These are phyloP conservation scores for Agrotis exclamationis DNA, from an alignment of 2,888 invertebrate genomes.

Conservation along the genomic window DNA sequence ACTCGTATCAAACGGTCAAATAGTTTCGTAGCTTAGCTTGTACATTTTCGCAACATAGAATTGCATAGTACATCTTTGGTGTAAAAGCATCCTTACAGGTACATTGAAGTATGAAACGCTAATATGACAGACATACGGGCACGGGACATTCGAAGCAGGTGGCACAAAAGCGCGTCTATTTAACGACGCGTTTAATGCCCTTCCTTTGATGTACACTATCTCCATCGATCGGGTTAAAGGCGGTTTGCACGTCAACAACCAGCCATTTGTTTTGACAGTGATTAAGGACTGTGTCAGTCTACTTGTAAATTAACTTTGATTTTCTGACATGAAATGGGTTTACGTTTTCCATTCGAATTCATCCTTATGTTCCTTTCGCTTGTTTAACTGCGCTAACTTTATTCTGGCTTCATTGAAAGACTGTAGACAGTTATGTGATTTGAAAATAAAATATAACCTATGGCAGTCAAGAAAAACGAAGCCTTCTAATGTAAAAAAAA, in stretches of 20 bases:
- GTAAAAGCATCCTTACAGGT: slow-evolving; percentile 9
- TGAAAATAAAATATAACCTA: too few species aligned
- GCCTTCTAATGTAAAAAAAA: too few species aligned
- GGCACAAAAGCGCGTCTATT: slow-evolving; percentile 61
- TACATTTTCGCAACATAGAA: too few species aligned
- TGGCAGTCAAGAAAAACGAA: too few species aligned
- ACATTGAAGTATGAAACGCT: slow-evolving; percentile 29
- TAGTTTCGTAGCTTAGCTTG: too few species aligned
- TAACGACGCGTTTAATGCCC: slow-evolving; percentile 70
- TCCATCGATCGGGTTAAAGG: slow-evolving; percentile 50
- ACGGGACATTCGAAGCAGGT: slow-evolving; percentile 54
- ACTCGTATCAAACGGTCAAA: too few species aligned
- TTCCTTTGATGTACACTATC: slow-evolving; percentile 69
- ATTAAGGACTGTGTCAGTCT: slow-evolving; percentile 29
- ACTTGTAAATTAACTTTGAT: slow-evolving; percentile 41
- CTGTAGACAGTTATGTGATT: too few species aligned
- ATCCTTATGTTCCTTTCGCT: neutral
- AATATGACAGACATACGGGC: slow-evolving; percentile 40
- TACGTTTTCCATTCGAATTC: slow-evolving; percentile 12
- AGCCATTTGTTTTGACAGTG: slow-evolving; percentile 53
- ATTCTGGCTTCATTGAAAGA: too few species aligned
- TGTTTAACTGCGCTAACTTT: too few species aligned
- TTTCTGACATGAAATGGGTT: slow-evolving; percentile 26
- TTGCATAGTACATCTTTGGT: too few species aligned
- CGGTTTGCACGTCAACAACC: slow-evolving; percentile 37